Percentiles rank a stretch among this genome's conserved stretches.
phyloP scores from a whole-genome alignment of 1,140 invertebrate genomes.

The Eriocheir sinensis region DNA sequence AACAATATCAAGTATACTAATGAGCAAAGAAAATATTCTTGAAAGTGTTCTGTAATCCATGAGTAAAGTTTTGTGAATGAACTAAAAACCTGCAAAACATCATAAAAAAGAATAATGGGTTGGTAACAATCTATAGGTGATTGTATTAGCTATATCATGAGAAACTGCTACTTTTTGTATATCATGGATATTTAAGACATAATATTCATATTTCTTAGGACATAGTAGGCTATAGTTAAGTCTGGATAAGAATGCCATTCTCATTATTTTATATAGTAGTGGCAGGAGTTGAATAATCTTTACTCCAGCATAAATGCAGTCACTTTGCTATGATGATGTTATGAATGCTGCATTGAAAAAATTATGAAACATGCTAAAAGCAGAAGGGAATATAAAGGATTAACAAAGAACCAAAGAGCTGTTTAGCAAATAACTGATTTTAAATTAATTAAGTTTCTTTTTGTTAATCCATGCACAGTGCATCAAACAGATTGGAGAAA shows the following conservation, averaged over 20 bases:
- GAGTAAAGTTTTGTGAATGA: neutral
- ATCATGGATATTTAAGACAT: slow-evolving; percentile 54
- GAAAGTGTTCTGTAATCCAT: neutral
- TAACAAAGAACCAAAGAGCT: slow-evolving; percentile 5
- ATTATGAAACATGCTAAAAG: slow-evolving; percentile 59
- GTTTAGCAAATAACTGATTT: neutral
- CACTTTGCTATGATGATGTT: slow-evolving; percentile 61
- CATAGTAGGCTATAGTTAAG: slow-evolving; percentile 56
- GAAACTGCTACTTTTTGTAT: slow-evolving; percentile 46
- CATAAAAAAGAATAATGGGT: neutral
- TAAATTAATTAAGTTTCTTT: neutral
- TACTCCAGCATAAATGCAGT: slow-evolving; percentile 57
- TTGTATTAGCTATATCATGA: slow-evolving; percentile 23
- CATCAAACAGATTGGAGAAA: slow-evolving; percentile 31
- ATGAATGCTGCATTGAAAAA: slow-evolving; percentile 54
- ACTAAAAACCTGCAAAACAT: neutral
- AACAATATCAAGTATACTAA: no score
- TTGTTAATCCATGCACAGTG: slow-evolving; percentile 37
- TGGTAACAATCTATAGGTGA: slow-evolving; percentile 11
- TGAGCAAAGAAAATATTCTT: neutral
- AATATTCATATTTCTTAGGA: slow-evolving; percentile 47
- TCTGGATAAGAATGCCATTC: slow-evolving; percentile 63
- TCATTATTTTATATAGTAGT: slow-evolving; percentile 47
- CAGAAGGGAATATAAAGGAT: neutral
- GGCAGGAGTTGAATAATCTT: slow-evolving; percentile 29